A percentile compares a stretch with the other conserved stretches of the same genome.
Conservation (phyloP, 2,888 invertebrate species). For the Eumacrocentrus americanus region DNA sequence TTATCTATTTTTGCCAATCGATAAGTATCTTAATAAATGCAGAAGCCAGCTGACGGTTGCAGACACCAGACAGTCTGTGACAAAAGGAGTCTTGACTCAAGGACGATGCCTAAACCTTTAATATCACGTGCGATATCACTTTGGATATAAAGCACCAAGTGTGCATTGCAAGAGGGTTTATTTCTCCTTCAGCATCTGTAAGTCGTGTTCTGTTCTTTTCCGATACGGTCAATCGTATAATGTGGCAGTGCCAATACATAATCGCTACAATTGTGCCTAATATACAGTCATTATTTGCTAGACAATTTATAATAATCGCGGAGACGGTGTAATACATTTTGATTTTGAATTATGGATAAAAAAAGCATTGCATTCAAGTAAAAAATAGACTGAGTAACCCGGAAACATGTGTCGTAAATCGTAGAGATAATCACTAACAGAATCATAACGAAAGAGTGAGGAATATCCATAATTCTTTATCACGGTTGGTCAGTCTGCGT, state of each 20-base stretch:
- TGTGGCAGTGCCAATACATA: too few species aligned
- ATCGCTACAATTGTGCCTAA: too few species aligned
- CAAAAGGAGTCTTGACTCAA: conserved; percentile 8
- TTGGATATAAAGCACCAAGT: conserved; percentile 16
- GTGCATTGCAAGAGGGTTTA: conserved; percentile 7
- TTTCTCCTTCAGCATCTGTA: conserved; percentile 1
- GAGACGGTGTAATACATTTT: too few species aligned
- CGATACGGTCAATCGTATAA: too few species aligned
- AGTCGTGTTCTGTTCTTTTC: background rate
- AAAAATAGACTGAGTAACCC: too few species aligned
- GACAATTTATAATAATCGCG: too few species aligned
- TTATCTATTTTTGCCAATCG: too few species aligned
- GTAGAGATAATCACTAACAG: background rate
- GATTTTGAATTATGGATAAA: too few species aligned
- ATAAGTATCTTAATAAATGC: background rate
- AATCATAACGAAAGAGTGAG: background rate
- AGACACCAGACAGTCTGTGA: background rate
- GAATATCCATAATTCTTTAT: conserved; percentile 1
- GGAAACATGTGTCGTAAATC: too few species aligned
- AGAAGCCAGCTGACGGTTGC: conserved; percentile 11
- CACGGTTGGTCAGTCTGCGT: background rate
- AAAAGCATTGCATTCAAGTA: too few species aligned
- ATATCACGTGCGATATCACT: background rate
- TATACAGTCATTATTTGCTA: too few species aligned
- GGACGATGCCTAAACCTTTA: background rate